Conservation (phyloP, 2,113 vertebrate genomes). For the Mesoclemmys tuberculata region DNA sequence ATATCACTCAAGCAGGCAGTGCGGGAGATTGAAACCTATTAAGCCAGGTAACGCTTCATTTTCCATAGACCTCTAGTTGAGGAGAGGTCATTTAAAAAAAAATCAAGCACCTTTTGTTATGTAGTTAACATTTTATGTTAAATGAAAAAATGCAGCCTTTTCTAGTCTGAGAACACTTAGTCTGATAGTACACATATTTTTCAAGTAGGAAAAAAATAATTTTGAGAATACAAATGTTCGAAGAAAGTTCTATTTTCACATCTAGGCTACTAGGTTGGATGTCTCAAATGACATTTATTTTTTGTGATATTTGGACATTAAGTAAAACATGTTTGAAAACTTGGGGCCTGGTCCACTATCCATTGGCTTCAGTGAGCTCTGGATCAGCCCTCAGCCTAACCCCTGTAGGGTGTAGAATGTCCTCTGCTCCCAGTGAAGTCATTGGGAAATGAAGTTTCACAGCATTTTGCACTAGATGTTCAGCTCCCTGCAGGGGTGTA, state of each 20-base stretch:
- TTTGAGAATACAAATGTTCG: not conserved
- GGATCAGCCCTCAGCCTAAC: not conserved
- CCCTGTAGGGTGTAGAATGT: not conserved
- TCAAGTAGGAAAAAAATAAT: not conserved
- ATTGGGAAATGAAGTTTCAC: not conserved
- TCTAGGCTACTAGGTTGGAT: not conserved
- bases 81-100: conserved; percentile 1
- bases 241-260: not conserved
- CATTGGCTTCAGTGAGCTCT: not conserved
- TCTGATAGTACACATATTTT: not conserved
- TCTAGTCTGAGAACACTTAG: not conserved
- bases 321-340: not conserved
- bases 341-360: not conserved
- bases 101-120: not conserved
- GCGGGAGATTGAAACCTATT: conserved; percentile 56
- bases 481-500: too few relatives aligned
- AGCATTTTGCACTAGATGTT: not conserved
- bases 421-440: not conserved
- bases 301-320: not conserved
- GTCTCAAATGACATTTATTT: not conserved
- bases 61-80: conserved; percentile 39
- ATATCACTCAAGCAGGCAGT: not conserved
- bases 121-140: conserved; percentile 37
- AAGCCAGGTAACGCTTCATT: conserved; percentile 45
- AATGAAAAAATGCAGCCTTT: conserved; percentile 7